Evolutionary conservation across 2,113 vertebrate genomes (phyloP).

Genomic region (Gymnogyps californianus): DNA sequence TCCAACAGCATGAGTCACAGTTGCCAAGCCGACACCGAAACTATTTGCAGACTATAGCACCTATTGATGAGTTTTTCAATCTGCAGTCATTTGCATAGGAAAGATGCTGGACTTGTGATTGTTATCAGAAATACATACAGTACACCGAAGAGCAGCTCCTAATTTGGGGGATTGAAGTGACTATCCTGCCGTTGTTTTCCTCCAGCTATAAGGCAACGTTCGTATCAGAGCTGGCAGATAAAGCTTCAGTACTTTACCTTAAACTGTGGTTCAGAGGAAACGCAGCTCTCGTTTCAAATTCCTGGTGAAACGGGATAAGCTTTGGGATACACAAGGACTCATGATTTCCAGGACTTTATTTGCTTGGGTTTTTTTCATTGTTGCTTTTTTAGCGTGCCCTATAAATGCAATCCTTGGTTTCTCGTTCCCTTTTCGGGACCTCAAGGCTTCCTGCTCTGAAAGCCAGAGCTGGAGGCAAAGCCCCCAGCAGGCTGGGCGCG

Average conservation of each 20-base stretch:
- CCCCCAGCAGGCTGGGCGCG: not conserved
- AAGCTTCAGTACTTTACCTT: not conserved
- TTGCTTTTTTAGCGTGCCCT: not conserved
- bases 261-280: not conserved
- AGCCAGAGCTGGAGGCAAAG: not conserved
- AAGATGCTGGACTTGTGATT: conserved; percentile 46
- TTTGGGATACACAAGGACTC: not conserved
- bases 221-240: not conserved
- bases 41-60: conserved; percentile 84
- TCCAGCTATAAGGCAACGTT: not conserved
- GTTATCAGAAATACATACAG: not conserved
- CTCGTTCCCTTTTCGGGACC: not conserved
- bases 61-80: conserved; percentile 79
- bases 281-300: not conserved
- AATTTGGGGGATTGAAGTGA: not conserved
- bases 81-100: conserved; percentile 72
- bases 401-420: not conserved
- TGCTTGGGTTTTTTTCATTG: not conserved
- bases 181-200: not conserved
- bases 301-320: not conserved
- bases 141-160: not conserved
- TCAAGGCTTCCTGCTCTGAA: conserved; percentile 14
- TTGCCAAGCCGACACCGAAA: conserved; percentile 81
- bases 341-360: not conserved
- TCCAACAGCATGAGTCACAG: conserved; percentile 82